Percentiles rank a stretch among this genome's conserved stretches.
Conservation (phyloP, 2,888 invertebrate species). For the Drosophila pegasa region DNA sequence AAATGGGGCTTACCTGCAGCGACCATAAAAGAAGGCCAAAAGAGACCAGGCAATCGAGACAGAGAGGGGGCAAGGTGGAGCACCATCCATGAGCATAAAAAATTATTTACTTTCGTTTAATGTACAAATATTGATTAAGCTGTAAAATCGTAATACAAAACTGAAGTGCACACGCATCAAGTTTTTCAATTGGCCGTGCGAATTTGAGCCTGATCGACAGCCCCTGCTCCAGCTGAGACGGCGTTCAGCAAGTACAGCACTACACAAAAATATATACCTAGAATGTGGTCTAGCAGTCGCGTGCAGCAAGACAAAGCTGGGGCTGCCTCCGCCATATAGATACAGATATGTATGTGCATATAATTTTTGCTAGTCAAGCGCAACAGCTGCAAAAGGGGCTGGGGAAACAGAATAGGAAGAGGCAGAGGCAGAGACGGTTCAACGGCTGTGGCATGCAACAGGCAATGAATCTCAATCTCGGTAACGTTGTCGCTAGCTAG, state of each 20-base stretch:
- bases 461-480: constrained; percentile 78
- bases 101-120: constrained; percentile 70
- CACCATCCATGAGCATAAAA: constrained; percentile 21
- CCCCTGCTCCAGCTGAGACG: constrained; percentile 31
- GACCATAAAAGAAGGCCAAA: constrained; percentile 53
- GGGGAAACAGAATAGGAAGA: constrained; percentile 3
- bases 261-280: constrained; percentile 63
- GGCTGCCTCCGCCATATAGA: constrained; percentile 14
- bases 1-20: constrained; percentile 78
- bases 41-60: constrained; percentile 1
- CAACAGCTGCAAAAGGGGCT: constrained; percentile 38
- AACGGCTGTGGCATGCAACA: constrained; percentile 75
- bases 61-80: not conserved
- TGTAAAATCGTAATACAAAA: constrained; percentile 55
- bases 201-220: constrained; percentile 15
- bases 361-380: constrained; percentile 68
- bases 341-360: constrained; percentile 43
- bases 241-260: constrained; percentile 64
- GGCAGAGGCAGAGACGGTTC: constrained; percentile 58
- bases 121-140: constrained; percentile 76
- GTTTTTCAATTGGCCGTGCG: constrained; percentile 48
- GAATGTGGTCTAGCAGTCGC: constrained; percentile 56
- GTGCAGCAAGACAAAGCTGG: constrained; percentile 49
- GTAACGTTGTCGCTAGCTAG: constrained; percentile 53
- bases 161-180: constrained; percentile 37